These are phyloP conservation scores for Patella ulyssiponensis DNA, from an alignment of 2,888 invertebrate species.

Conservation along the genomic window DNA sequence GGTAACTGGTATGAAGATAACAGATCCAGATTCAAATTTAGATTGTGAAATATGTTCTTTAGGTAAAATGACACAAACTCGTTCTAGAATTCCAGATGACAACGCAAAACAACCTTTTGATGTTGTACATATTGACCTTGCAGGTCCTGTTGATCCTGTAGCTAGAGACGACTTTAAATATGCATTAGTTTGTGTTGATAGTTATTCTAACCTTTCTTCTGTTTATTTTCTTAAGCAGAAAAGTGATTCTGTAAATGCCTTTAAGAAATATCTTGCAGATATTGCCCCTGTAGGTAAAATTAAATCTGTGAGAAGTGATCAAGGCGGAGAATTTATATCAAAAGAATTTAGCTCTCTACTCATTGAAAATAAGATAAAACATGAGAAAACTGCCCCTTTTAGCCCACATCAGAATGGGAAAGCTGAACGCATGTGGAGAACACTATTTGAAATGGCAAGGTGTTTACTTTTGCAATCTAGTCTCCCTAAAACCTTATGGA, in stretches of 20 bases:
- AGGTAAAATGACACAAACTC: conserved; percentile 11
- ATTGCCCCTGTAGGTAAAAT: too few species aligned
- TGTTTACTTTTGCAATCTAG: conserved; percentile 30
- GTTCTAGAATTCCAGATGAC: background rate
- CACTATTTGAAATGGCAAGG: conserved; percentile 40
- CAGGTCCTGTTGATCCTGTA: conserved; percentile 28
- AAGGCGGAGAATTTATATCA: conserved; percentile 20
- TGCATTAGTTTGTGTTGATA: conserved; percentile 32
- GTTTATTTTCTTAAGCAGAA: too few species aligned
- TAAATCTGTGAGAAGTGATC: too few species aligned
- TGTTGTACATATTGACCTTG: conserved; percentile 27
- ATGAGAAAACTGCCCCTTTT: conserved; percentile 30
- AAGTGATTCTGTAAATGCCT: too few species aligned
- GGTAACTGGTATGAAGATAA: conserved; percentile 34
- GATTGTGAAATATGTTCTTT: conserved; percentile 27
- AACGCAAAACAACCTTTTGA: too few species aligned
- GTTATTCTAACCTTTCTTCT: too few species aligned
- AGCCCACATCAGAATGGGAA: conserved; percentile 39
- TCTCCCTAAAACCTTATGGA: conserved; percentile 37
- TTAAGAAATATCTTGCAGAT: too few species aligned
- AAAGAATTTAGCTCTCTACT: conserved; percentile 19
- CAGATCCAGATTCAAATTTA: conserved; percentile 1
- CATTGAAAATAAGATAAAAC: conserved; percentile 21
- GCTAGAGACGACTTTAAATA: conserved; percentile 35
- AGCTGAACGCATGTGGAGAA: conserved; percentile 35